Evolutionary conservation across 2,113 vertebrate species (phyloP).

Genomic region (Proteles cristata): DNA sequence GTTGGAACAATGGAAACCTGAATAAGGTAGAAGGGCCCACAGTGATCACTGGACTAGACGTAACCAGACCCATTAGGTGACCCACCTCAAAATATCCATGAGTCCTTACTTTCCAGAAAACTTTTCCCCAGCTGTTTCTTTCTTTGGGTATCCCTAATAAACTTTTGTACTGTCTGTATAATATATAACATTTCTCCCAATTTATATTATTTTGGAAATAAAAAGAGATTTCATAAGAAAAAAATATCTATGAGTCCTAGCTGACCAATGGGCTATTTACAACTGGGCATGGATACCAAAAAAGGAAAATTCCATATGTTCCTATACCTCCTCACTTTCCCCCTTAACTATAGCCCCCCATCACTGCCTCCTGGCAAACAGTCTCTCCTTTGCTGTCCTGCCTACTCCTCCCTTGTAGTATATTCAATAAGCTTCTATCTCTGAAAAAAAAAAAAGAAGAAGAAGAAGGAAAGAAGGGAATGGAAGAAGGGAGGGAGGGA

Average conservation of each 20-base stretch:
- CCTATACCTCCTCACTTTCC: background rate
- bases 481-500: too few species aligned
- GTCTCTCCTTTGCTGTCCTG: background rate
- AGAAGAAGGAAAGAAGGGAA: background rate
- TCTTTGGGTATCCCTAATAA: too few species aligned
- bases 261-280: background rate
- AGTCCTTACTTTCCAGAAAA: background rate
- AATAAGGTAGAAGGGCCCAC: background rate
- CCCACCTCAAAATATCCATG: background rate
- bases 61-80: background rate
- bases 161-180: too few species aligned
- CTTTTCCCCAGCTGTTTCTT: too few species aligned
- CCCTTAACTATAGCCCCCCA: background rate
- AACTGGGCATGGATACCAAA: background rate
- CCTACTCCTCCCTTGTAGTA: background rate
- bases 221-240: too few species aligned
- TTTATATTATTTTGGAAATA: too few species aligned
- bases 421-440: background rate
- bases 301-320: background rate
- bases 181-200: too few species aligned
- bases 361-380: background rate
- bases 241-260: background rate
- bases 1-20: background rate
- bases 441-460: background rate
- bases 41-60: background rate